A percentile compares a stretch with the other conserved stretches of the same genome.
These are phyloP conservation scores for Lerista edwardsae DNA, from an alignment of 2,797 vertebrate genomes.

Conservation along the genomic window DNA sequence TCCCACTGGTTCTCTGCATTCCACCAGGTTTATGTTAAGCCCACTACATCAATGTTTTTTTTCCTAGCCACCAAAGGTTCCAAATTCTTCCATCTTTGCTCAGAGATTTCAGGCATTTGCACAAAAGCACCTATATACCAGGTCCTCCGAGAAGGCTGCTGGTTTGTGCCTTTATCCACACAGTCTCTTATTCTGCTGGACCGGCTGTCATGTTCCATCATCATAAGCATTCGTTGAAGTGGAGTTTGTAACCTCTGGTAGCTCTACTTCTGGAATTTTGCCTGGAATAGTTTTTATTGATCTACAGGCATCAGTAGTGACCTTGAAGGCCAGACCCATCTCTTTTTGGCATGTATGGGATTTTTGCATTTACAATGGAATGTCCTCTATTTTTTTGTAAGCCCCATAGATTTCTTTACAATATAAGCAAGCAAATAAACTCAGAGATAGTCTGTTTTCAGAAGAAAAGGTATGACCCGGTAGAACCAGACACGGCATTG, in stretches of 20 bases:
- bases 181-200: too few species aligned
- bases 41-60: too few species aligned
- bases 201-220: too few species aligned
- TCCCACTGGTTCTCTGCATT: too few species aligned
- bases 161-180: too few species aligned
- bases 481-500: not conserved
- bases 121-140: too few species aligned
- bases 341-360: not conserved
- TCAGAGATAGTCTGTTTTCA: not conserved
- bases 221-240: not conserved
- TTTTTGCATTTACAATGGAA: not conserved
- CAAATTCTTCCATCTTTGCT: too few species aligned
- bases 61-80: too few species aligned
- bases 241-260: not conserved
- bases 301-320: not conserved
- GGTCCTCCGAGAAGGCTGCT: too few species aligned
- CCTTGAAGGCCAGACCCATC: not conserved
- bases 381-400: not conserved
- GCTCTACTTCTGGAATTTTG: not conserved
- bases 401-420: not conserved
- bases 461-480: not conserved
- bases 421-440: not conserved
- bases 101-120: too few species aligned
- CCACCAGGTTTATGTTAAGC: too few species aligned
- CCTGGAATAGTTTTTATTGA: not conserved